Conservation (phyloP, 2,888 invertebrate species). For the Sussaba pulchella region DNA sequence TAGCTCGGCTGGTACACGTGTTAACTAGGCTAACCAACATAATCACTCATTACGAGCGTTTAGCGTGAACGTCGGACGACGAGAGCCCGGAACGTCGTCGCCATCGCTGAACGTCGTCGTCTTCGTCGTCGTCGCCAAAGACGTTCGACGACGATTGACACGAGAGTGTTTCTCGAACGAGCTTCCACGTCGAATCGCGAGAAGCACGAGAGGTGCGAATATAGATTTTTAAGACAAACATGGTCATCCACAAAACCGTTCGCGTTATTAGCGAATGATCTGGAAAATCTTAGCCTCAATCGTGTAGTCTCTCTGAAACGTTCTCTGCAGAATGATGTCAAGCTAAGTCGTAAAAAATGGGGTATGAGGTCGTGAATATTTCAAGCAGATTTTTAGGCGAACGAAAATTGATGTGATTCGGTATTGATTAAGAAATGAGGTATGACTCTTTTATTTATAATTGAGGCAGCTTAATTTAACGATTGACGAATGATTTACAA, state of each 20-base stretch:
- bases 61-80: slow-evolving; percentile 76
- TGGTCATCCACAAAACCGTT: slow-evolving; percentile 57
- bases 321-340: too few species aligned
- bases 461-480: too few species aligned
- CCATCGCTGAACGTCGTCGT: slow-evolving; percentile 15
- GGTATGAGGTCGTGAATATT: too few species aligned
- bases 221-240: slow-evolving; percentile 75
- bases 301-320: neutral
- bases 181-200: slow-evolving; percentile 38
- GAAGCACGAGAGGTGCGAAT: slow-evolving; percentile 36
- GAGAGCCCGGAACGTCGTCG: slow-evolving; percentile 11
- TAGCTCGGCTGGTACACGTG: slow-evolving; percentile 78
- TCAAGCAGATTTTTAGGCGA: too few species aligned
- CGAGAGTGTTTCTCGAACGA: slow-evolving; percentile 13
- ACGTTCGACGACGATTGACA: slow-evolving; percentile 67
- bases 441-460: too few species aligned
- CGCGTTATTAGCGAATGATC: slow-evolving; percentile 74
- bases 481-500: slow-evolving; percentile 11
- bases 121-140: slow-evolving; percentile 11
- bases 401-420: too few species aligned
- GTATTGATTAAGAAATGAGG: too few species aligned
- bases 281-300: slow-evolving; percentile 45
- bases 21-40: slow-evolving; percentile 83
- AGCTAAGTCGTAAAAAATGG: too few species aligned
- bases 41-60: slow-evolving; percentile 83